Evolutionary conservation across 2,888 invertebrate genomes (phyloP).

Genomic region (Amphimallon solstitiale): DNA sequence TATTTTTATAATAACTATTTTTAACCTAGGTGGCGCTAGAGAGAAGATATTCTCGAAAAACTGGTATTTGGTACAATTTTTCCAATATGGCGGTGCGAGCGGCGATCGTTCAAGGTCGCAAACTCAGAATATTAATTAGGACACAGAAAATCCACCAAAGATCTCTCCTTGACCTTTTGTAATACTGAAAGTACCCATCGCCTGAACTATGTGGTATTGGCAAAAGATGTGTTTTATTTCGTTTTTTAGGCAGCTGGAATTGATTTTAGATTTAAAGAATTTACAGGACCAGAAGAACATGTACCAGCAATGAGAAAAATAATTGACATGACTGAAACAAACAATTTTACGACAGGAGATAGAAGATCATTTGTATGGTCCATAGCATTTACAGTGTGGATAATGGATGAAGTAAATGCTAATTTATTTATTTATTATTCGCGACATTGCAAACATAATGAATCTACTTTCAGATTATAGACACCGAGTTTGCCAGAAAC

Average conservation of each 20-base stretch:
- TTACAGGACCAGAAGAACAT: constrained; percentile 72
- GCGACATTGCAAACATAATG: constrained; percentile 1
- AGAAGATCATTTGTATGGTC: constrained; percentile 77
- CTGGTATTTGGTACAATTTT: no score
- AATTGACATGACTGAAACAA: constrained; percentile 67
- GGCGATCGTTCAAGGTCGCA: no score
- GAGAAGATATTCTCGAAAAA: no score
- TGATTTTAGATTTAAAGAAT: constrained; percentile 71
- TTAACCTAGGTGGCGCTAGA: no score
- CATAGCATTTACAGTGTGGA: constrained; percentile 75
- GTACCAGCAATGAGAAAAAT: constrained; percentile 78
- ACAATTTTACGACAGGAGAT: constrained; percentile 71
- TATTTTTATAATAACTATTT: no score
- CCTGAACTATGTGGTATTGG: no score
- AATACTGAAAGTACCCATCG: no score
- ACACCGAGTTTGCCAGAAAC: constrained; percentile 79
- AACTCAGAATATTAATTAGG: no score
- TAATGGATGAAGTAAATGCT: constrained; percentile 74
- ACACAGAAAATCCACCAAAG: no score
- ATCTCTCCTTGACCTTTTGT: no score
- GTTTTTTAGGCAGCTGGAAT: constrained; percentile 68
- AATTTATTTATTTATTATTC: not conserved
- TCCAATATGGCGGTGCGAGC: no score
- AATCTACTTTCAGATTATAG: constrained; percentile 67
- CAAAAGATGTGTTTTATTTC: not conserved